Percentiles rank a stretch among this genome's conserved stretches.
phyloP scores from a whole-genome alignment of 64 coral and sea anemone species.

The Stichodactyla mertensii region DNA sequence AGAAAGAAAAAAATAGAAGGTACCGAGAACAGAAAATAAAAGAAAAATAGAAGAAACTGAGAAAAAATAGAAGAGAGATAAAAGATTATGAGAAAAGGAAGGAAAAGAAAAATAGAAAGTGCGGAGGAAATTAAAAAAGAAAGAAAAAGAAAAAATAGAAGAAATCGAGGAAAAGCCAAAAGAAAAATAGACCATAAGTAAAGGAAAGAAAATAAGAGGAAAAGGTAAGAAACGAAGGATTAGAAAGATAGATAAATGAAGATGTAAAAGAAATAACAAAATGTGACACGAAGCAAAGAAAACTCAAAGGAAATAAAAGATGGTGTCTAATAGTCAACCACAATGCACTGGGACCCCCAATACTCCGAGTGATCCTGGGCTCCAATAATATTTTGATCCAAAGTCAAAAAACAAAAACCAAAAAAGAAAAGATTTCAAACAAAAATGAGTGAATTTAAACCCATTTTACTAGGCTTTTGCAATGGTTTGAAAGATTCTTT shows the following conservation, averaged over 20 bases:
- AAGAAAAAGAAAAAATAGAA: no score
- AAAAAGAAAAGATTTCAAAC: background rate
- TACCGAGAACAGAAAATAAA: no score
- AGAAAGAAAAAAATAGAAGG: background rate
- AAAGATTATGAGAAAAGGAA: no score
- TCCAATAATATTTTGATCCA: conserved; percentile 32
- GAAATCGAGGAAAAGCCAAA: no score
- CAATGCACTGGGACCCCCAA: background rate
- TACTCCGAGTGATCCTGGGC: background rate
- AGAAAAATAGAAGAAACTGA: background rate
- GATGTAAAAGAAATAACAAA: no score
- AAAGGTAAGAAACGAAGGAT: background rate
- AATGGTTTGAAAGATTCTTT: conserved; percentile 87
- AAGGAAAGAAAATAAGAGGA: background rate
- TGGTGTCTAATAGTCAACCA: background rate
- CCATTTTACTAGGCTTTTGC: conserved; percentile 65
- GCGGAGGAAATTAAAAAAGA: no score
- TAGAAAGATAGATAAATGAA: no score
- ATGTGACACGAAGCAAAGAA: no score
- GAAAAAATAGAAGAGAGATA: background rate
- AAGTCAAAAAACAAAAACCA: background rate
- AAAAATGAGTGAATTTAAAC: conserved; percentile 80
- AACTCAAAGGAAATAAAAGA: no score
- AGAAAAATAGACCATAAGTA: background rate
- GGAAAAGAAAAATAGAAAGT: no score